Base-by-base conservation (phyloP, 2,888 invertebrate species). In the Dioctria rufipes region DNA sequence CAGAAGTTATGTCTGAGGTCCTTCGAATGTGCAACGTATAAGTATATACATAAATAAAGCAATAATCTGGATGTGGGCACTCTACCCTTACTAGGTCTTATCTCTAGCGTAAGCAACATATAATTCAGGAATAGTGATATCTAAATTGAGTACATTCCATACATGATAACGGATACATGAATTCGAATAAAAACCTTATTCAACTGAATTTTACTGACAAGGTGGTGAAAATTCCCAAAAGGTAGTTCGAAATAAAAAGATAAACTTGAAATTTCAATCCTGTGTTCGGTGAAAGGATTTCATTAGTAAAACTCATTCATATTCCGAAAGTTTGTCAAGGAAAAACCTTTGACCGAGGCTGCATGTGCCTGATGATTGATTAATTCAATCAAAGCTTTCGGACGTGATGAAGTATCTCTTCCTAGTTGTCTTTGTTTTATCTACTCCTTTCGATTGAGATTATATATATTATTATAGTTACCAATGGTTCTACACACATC, bases 361-460 rank as follows among this genome's bases (percentile, higher is more conserved):
- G 65, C 66, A 75, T 79, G 73, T 42, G 40, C 60, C 71, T 63
- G 65, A 71, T 79, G 80, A 80, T 25, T 25, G 25, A 25, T 81
- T 81, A 81, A 81, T 81, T 80, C 67, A 81, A 81, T 81, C 79
- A 81, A 67, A 73, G 80, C 80, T 80, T 79, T 73, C 60, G 65
- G 73, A 81, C 81, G 81, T 81, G 81, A 80, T 80, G 46, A 75
- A 80, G 49, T 63, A 73, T 80, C 66, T 81, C 49, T 25, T 75
- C 75, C 40, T 25, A 37, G 71, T 71, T 42, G 71, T 54, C 71
- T 71, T 71, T 71, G 54, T 54, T 54, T 46, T 46, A 5, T 6
- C 46, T 46, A 2, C 46, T 46, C 46, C 25, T 46, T 8, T 46
- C 46, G 5, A 46, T 8, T 6, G 2, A 2, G 2, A 46, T 46